Conservation (phyloP, 2,888 invertebrate species). For the Hanleya hanleyi region DNA sequence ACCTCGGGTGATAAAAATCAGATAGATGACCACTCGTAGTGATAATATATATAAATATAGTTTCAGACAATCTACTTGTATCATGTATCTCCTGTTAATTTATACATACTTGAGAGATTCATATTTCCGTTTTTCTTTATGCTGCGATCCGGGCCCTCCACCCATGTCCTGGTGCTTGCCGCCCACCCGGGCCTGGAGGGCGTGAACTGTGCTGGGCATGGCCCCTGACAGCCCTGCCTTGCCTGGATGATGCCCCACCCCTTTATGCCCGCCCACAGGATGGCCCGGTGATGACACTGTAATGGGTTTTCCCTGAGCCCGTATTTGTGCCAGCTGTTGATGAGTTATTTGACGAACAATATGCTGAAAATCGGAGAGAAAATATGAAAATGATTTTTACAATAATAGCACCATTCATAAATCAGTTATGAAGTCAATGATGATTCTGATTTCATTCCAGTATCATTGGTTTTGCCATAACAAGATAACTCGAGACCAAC, state of each 20-base stretch:
- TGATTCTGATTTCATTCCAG: too few relatives aligned
- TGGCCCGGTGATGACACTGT: neutral
- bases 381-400: too few relatives aligned
- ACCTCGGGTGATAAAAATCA: too few relatives aligned
- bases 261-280: constrained; percentile 5
- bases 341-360: neutral
- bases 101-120: constrained; percentile 65
- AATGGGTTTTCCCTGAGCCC: neutral
- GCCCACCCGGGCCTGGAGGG: constrained; percentile 36
- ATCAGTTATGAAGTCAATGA: too few relatives aligned
- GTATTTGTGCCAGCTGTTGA: constrained; percentile 4
- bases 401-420: too few relatives aligned
- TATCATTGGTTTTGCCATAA: too few relatives aligned
- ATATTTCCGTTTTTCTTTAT: constrained; percentile 66
- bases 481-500: too few relatives aligned
- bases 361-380: neutral
- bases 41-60: too few relatives aligned
- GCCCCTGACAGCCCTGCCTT: constrained; percentile 5
- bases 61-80: too few relatives aligned
- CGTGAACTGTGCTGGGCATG: constrained; percentile 71
- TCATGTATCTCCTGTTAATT: too few relatives aligned
- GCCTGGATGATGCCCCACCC: constrained; percentile 6
- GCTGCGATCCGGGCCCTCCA: constrained; percentile 18
- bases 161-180: constrained; percentile 9
- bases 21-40: too few relatives aligned